Evolutionary conservation across 2,113 vertebrate species (phyloP), one percentile per base, ranked within the genome.

Genomic region (Talpa occidentalis): DNA sequence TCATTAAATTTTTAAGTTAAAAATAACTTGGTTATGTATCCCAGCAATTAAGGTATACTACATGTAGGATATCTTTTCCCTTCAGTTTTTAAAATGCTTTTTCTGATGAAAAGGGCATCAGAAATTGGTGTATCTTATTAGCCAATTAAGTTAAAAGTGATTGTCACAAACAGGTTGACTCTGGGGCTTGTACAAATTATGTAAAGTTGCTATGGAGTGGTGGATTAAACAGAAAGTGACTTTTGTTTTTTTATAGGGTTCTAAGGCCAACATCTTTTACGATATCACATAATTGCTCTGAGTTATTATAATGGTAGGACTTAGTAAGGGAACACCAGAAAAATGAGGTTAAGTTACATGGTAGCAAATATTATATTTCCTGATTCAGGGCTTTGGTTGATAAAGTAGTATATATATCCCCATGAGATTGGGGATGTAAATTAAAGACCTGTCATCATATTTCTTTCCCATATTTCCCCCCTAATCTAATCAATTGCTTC

Each of bases 1-100:
- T 90, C 19, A 78, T 78, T 83, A 88, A 73, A 84, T 73, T 78
- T 78, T 47, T 8, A 96, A 54, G 44, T 83, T 91, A 73, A 84
- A 95, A 77, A 79, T 77, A 89, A 28, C 9, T 80, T 70, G 54
- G 8, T 74, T 22, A 42, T 10, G 60, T 91, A 44, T 8, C 60
- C 21, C 26, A 67, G 19, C 22, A 76, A 54, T 80, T 82, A 91
- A 80, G 7, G 5, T 87, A 0, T 35, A 94, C n/a, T n/a, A n/a
- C n/a, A n/a, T n/a, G n/a, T n/a, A n/a, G n/a, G n/a, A n/a, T n/a
- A n/a, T n/a, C n/a, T n/a, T n/a, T n/a, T n/a, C n/a, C n/a, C n/a
- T n/a, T n/a, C n/a, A n/a, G n/a, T n/a, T n/a, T n/a, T n/a, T n/a
- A n/a, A n/a, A n/a, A n/a, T n/a, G n/a, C n/a, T n/a, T n/a, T n/a